Evolutionary conservation across 1,140 invertebrate genomes (phyloP), one percentile per base, ranked within the genome.

Genomic region (Zaprionus kolodkinae): DNA sequence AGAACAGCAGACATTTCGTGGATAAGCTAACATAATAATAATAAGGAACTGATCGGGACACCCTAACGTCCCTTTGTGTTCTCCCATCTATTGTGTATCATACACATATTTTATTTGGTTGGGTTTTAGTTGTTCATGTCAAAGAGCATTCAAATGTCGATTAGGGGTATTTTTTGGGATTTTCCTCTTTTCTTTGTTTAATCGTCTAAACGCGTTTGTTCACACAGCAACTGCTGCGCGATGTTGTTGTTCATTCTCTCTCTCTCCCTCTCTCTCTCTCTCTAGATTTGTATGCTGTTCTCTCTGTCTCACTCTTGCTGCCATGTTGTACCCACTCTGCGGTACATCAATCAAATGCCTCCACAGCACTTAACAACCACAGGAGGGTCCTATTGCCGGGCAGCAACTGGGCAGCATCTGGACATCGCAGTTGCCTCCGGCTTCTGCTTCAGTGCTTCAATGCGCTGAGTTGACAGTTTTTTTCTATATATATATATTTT

Each of bases 381-480:
- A 45, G 67, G 54, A 71, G 67, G 40, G 36, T 17, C 36, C 57
- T 54, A 25, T 9, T 15, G 59, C 36, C 33, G 48, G 67, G 59
- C 36, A 63, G 67, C 59, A 70, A 38, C 68, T 60, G 55, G 72
- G 61, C 43, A 38, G 40, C 52, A 48, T 56, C 64, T 67, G 65
- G 45, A 50, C 54, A 56, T 13, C 54, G 27, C 65, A 69, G 50
- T 68, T 54, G 76, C 57, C 12, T 27, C 48, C 30, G 54, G 66
- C 63, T 74, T 86, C 84, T 86, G 77, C 76, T 67, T 83, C 76
- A 71, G 66, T 73, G 66, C 68, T 57, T 82, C 66, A 75, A 66
- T 59, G 57, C 10, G 50, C 61, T 61, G 73, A 78, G 72, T 74
- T 86, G 84, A 86, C 83, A 86, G 83, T 82, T 79, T 87, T 73